phyloP scores from a whole-genome alignment of 2,888 invertebrate species.

The Girardia tigrina region DNA sequence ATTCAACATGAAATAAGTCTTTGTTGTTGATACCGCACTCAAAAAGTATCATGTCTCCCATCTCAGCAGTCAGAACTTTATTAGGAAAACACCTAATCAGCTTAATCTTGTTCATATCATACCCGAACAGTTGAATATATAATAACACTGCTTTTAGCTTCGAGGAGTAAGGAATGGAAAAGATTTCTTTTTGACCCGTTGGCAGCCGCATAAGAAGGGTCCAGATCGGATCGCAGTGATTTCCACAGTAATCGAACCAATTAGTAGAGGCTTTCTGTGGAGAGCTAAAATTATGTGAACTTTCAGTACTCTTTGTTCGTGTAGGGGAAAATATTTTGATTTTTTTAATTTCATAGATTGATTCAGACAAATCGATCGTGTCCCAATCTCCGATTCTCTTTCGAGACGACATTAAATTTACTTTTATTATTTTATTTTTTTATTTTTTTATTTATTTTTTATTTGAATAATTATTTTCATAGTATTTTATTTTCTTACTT shows the following conservation, averaged over 20 bases:
- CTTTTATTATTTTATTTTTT: no score
- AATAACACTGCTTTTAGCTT: not conserved
- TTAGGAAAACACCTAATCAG: not conserved
- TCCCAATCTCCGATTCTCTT: not conserved
- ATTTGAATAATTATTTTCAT: no score
- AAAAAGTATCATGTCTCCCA: not conserved
- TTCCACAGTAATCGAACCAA: slow-evolving; percentile 20
- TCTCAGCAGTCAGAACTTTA: not conserved
- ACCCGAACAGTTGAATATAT: not conserved
- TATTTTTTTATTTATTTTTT: no score
- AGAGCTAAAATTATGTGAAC: no score
- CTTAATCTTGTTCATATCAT: not conserved
- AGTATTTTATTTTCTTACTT: no score
- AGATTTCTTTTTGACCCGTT: not conserved
- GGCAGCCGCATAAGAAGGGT: slow-evolving; percentile 6
- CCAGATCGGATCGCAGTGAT: not conserved
- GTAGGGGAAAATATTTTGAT: not conserved
- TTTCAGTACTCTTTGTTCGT: no score
- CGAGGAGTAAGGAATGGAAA: not conserved
- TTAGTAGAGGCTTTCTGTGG: not conserved
- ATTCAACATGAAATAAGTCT: not conserved
- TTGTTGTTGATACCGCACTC: not conserved
- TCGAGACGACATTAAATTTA: no score
- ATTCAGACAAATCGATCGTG: slow-evolving; percentile 3
- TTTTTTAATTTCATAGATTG: not conserved